Percentiles rank a stretch among this genome's conserved stretches.
phyloP scores from a whole-genome alignment of 1,140 invertebrate species.

The Carposina sasakii region DNA sequence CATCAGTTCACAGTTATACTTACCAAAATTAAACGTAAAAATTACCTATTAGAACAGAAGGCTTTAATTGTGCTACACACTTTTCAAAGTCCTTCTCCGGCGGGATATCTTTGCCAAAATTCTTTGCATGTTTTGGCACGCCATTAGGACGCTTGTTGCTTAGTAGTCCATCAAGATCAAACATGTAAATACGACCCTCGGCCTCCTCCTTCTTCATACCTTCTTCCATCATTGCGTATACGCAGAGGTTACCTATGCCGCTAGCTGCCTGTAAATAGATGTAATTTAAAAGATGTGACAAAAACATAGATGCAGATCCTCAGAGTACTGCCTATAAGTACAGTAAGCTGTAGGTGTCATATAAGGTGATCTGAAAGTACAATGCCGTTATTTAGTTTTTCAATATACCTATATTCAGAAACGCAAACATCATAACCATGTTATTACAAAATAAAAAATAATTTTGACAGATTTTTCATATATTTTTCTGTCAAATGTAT shows the following conservation, averaged over 20 bases:
- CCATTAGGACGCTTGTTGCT: constrained; percentile 80
- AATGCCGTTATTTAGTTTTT: too few species aligned
- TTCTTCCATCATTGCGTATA: constrained; percentile 87
- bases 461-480: too few species aligned
- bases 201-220: constrained; percentile 83
- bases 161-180: constrained; percentile 86
- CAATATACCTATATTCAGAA: too few species aligned
- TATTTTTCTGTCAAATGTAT: too few species aligned
- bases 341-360: too few species aligned
- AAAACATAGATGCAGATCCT: too few species aligned
- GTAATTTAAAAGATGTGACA: background rate
- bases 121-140: constrained; percentile 82
- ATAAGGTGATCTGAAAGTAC: too few species aligned
- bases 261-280: constrained; percentile 79
- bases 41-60: constrained; percentile 85
- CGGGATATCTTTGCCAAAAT: constrained; percentile 85
- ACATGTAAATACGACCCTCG: constrained; percentile 85
- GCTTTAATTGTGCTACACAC: constrained; percentile 85
- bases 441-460: too few species aligned
- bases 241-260: constrained; percentile 87
- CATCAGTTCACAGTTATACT: background rate
- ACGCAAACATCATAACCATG: too few species aligned
- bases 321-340: too few species aligned
- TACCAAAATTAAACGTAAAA: background rate
- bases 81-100: constrained; percentile 82